Percentiles rank a stretch among this genome's conserved stretches.
These are phyloP conservation scores for Gymnodraco acuticeps DNA, from an alignment of 2,797 vertebrate genomes.

Conservation along the genomic window DNA sequence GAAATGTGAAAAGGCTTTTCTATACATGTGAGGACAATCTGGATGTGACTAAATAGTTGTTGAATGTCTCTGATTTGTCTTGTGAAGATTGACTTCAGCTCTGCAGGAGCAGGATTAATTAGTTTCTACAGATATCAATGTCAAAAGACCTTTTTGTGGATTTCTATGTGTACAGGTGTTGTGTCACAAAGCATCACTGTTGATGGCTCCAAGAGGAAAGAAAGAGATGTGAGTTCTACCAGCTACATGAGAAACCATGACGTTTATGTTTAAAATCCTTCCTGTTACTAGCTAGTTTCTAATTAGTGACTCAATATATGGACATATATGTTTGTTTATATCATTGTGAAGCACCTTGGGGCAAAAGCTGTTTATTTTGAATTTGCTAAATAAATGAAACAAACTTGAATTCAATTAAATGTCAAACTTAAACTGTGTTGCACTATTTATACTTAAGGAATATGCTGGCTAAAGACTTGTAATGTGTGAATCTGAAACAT, in stretches of 20 bases:
- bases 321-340: too few species aligned
- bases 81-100: slow-evolving; percentile 22
- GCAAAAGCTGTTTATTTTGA: too few species aligned
- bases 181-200: slow-evolving; percentile 12
- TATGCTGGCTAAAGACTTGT: not conserved
- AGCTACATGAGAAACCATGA: not conserved
- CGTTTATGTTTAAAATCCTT: not conserved
- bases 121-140: slow-evolving; percentile 15
- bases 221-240: not conserved
- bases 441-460: not conserved
- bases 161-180: slow-evolving; percentile 34
- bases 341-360: too few species aligned
- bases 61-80: slow-evolving; percentile 37
- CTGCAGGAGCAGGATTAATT: slow-evolving; percentile 37
- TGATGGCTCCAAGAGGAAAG: slow-evolving; percentile 3
- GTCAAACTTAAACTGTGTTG: not conserved
- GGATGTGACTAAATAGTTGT: slow-evolving; percentile 31
- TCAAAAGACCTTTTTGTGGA: slow-evolving; percentile 16
- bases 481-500: not conserved
- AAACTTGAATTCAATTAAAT: too few species aligned
- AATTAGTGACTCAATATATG: not conserved
- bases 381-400: too few species aligned
- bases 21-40: slow-evolving; percentile 54
- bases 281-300: not conserved
- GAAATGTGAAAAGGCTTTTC: slow-evolving; percentile 52